Evolutionary conservation across 2,888 invertebrate genomes (phyloP), one percentile per base, ranked within the genome.

Genomic region (Mythimna impura): DNA sequence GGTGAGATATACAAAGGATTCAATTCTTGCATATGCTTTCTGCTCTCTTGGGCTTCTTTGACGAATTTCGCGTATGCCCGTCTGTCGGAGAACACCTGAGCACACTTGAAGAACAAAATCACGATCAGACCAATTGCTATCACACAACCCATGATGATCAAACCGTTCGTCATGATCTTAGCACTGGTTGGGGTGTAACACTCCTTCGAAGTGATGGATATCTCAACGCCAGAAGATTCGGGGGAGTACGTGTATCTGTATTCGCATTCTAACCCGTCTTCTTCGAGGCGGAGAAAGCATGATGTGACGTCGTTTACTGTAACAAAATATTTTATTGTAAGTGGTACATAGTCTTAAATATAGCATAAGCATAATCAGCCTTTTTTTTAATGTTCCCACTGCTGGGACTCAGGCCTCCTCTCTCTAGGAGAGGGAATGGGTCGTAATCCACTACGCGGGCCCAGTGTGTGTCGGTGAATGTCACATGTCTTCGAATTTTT

Each of bases 1-100:
- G 97, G 97, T n/a, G 97, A 96, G 81, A 95, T 96, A 82, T 97
- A 98, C 74, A 98, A 86, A 0, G 97, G 97, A 89, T 97, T 97
- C 74, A 96, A 84, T 65, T 94, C 92, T 71, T 94, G 94, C 91
- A 93, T 92, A 60, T 93, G 86, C 60, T 93, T 90, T 68, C 93
- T 91, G 64, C 95, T 95, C 68, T 93, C 93, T 71, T 94, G 89
- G 0, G 96, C 95, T 84, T 96, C 95, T 52, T 94, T 90, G 9
- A 92, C 83, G 76, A 97, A 97, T 71, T 93, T 95, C 0, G 96
- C 96, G 80, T 96, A 97, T 0, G 97, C 97, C 36, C 95, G 89
- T 43, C 96, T 95, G 82, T 97, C 97, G 0, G 96, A 95, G 0
- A 94, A 87, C 0, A 95, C 90, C 36, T 97, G 93, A 0, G 94